Evolutionary conservation across 1,140 invertebrate species (phyloP), one percentile per base, ranked within the genome.

Genomic region (Chelonus insularis): DNA sequence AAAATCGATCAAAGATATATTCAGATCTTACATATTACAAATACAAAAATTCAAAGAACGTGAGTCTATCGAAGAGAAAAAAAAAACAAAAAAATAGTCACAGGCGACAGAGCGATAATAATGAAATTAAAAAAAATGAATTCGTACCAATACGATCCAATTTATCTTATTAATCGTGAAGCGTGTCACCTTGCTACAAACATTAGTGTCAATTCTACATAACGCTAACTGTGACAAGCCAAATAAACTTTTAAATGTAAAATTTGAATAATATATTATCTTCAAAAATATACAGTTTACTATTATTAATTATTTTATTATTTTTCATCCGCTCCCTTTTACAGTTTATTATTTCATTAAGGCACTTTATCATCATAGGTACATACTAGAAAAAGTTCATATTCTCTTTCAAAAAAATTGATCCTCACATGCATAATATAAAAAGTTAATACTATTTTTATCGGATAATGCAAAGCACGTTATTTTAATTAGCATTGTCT

Each of bases 171-270:
- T 75, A 70, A 70, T 71, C 72, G 61, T 76, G 67, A 77, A 51
- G 68, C 65, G 69, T 73, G 71, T 78, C 73, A 74, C 69, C 71
- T 64, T 77, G 72, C 67, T 71, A 78, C 67, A 64, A 76, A 75
- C 58, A 67, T 74, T 43, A 79, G 79, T 77, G 75, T 78, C 79
- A 79, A 81, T 79, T 80, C 72, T 64, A 72, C 72, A 72, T 79
- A 76, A 70, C 72, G 71, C 73, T 79, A 78, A 77, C 76, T 79
- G 78, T 78, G 77, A 80, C 78, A 72, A 80, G 78, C 78, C 79
- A 79, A 81, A 81, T 77, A 71, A 29, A 79, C 75, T 79, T 79
- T 76, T 80, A 73, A 79, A 79, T 81, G 78, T 81, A 80, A 78
- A 81, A 78, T 79, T 80, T 73, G 72, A 80, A 75, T 71, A 74